Evolutionary conservation across 1,140 invertebrate genomes (phyloP).

Genomic region (Drosophila setifemur): DNA sequence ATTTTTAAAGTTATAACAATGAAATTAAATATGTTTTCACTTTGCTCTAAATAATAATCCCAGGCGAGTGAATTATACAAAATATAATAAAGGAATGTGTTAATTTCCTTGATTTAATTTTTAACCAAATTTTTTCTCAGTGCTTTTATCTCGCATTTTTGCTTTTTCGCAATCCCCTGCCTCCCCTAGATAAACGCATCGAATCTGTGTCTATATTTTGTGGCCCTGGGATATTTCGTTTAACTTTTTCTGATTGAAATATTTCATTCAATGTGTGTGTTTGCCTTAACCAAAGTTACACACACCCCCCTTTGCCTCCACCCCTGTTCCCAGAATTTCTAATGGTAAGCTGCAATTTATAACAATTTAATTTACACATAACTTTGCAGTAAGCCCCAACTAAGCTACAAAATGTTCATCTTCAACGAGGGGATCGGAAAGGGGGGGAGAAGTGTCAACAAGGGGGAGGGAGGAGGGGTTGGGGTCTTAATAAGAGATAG

Average conservation of each 20-base stretch:
- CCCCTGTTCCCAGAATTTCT: background rate
- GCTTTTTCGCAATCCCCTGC: background rate
- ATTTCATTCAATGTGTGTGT: constrained; percentile 34
- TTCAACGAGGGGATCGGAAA: background rate
- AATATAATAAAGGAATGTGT: too few relatives aligned
- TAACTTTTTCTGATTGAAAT: constrained; percentile 55
- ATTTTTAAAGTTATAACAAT: too few relatives aligned
- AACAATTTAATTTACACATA: constrained; percentile 73
- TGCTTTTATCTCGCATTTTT: background rate
- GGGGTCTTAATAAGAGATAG: background rate
- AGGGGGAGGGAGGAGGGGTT: background rate
- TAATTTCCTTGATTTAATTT: too few relatives aligned
- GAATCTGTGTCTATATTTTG: constrained; percentile 42
- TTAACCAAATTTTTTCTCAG: background rate
- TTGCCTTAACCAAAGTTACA: constrained; percentile 23
- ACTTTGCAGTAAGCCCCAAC: constrained; percentile 45
- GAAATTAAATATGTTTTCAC: too few relatives aligned
- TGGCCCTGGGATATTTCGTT: constrained; percentile 39
- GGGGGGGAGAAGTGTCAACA: constrained; percentile 24
- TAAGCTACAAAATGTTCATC: constrained; percentile 37
- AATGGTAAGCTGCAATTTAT: constrained; percentile 62
- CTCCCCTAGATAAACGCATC: constrained; percentile 4
- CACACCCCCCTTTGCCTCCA: background rate
- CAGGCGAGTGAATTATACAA: too few relatives aligned
- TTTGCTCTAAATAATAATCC: too few relatives aligned